Percentiles rank a stretch among this genome's conserved stretches.
Conservation (phyloP, 2,797 vertebrate genomes). For the Sternarchorhynchus goeldii region DNA sequence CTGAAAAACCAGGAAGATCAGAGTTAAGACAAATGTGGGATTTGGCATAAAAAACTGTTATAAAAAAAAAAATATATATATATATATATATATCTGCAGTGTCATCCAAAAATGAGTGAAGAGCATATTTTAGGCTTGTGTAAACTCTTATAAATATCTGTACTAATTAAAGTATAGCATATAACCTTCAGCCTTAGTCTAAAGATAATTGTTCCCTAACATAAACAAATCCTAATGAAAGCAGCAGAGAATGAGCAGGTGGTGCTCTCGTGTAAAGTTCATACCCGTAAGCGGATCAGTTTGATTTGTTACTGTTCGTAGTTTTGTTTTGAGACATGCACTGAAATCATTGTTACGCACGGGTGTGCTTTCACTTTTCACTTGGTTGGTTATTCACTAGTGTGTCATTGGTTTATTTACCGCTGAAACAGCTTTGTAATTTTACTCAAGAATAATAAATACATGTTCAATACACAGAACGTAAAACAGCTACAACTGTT, state of each 20-base stretch:
- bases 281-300: not conserved
- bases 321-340: not conserved
- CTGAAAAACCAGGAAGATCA: conserved; percentile 26
- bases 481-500: not conserved
- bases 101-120: too few relatives aligned
- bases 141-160: not conserved
- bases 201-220: too few relatives aligned
- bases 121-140: not conserved
- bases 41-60: not conserved
- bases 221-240: not conserved
- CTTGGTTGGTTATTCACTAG: not conserved
- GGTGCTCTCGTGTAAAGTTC: not conserved
- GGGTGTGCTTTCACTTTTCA: not conserved
- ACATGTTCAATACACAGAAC: not conserved
- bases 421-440: not conserved
- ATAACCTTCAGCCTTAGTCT: too few relatives aligned
- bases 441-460: not conserved
- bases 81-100: too few relatives aligned
- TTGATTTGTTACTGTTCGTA: not conserved
- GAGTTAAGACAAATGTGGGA: not conserved
- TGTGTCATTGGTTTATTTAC: not conserved
- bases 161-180: too few relatives aligned
- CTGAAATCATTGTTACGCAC: too few relatives aligned
- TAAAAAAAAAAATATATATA: not conserved
- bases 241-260: not conserved